phyloP scores from a whole-genome alignment of 2,113 vertebrate species.

The Catharus minimus region DNA sequence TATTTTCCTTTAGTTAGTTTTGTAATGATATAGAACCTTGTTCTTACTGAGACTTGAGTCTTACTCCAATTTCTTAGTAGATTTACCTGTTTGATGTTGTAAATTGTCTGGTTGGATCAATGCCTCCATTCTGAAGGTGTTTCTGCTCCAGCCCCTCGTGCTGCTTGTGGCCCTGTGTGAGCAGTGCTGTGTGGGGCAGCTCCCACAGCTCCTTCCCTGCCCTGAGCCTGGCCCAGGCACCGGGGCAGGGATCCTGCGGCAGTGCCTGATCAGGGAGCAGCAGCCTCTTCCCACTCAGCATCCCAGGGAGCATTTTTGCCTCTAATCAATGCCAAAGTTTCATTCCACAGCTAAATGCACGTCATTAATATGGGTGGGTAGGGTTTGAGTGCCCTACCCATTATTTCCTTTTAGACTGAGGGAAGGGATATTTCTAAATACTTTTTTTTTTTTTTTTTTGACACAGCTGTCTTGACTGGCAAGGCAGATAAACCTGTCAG shows the following conservation, averaged over 20 bases:
- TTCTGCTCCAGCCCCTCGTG: background rate
- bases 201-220: background rate
- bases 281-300: background rate
- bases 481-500: constrained; percentile 15
- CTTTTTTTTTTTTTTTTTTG: constrained; percentile 14
- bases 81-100: background rate
- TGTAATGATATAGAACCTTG: background rate
- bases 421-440: constrained; percentile 24
- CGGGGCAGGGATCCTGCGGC: background rate
- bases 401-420: background rate
- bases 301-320: background rate
- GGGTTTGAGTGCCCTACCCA: background rate
- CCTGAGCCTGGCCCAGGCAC: background rate
- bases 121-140: background rate
- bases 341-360: background rate
- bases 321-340: background rate
- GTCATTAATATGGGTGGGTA: background rate
- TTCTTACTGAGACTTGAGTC: background rate
- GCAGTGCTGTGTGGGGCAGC: background rate
- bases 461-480: background rate
- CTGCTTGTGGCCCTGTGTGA: background rate
- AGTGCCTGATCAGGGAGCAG: background rate
- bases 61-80: background rate
- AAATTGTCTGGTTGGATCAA: background rate
- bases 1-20: background rate